Evolutionary conservation across 1,140 invertebrate genomes (phyloP).

Genomic region (Halyomorpha halys): DNA sequence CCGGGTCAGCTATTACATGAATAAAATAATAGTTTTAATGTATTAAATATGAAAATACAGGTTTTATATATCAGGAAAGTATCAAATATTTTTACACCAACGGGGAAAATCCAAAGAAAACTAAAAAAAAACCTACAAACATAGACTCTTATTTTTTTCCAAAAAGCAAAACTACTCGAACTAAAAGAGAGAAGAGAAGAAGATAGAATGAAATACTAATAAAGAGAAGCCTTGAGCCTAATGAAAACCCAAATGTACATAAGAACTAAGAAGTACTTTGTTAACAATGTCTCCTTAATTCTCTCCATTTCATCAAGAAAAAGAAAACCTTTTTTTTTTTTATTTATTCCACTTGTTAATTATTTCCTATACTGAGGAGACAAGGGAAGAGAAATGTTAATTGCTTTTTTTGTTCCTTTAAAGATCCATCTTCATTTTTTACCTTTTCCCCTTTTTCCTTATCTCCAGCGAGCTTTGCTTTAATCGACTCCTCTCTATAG

Average conservation of each 20-base stretch:
- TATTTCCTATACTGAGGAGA: slow-evolving; percentile 28
- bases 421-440: slow-evolving; percentile 29
- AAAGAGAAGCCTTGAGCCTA: slow-evolving; percentile 14
- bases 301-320: slow-evolving; percentile 28
- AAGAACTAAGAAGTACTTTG: slow-evolving; percentile 27
- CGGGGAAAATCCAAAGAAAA: too few species aligned
- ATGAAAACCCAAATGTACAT: slow-evolving; percentile 29
- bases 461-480: slow-evolving; percentile 20
- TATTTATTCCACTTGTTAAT: slow-evolving; percentile 29
- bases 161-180: background rate
- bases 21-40: too few species aligned
- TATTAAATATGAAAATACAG: too few species aligned
- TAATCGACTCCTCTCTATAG: slow-evolving; percentile 24
- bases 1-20: too few species aligned
- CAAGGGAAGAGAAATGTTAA: slow-evolving; percentile 26
- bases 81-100: too few species aligned
- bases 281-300: slow-evolving; percentile 29
- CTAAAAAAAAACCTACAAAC: too few species aligned
- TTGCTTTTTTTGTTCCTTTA: slow-evolving; percentile 27
- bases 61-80: too few species aligned
- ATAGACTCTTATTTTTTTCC: too few species aligned
- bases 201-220: slow-evolving; percentile 15
- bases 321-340: slow-evolving; percentile 24
- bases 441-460: slow-evolving; percentile 21
- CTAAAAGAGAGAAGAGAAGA: background rate